These are phyloP conservation scores for Catharus ustulatus DNA, from an alignment of 2,797 vertebrate genomes.

Conservation along the genomic window DNA sequence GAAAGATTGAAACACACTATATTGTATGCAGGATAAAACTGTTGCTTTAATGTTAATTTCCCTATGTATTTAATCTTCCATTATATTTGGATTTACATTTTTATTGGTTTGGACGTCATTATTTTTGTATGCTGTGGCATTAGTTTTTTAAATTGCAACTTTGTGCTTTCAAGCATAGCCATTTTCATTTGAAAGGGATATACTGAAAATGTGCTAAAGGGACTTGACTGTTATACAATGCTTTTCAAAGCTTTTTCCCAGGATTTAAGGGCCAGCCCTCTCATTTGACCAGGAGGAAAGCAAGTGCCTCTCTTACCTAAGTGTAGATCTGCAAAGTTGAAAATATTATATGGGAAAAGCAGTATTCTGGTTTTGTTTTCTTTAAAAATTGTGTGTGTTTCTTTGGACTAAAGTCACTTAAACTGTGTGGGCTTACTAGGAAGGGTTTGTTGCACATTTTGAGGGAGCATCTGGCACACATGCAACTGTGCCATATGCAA, in stretches of 20 bases:
- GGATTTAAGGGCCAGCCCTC: constrained; percentile 6
- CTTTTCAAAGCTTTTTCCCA: constrained; percentile 27
- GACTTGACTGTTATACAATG: constrained; percentile 16
- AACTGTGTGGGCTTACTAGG: not conserved
- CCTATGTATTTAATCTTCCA: constrained; percentile 48
- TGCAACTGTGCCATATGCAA: constrained; percentile 26
- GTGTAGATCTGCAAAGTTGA: not conserved
- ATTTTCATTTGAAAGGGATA: constrained; percentile 68
- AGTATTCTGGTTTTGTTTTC: not conserved
- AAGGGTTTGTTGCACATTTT: not conserved
- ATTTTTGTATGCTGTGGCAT: constrained; percentile 45
- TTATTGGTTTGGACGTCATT: constrained; percentile 61
- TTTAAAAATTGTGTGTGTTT: not conserved
- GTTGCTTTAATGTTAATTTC: constrained; percentile 63
- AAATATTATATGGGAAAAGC: not conserved
- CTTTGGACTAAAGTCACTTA: not conserved
- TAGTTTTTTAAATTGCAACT: constrained; percentile 62
- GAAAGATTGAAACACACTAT: constrained; percentile 11
- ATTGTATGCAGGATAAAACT: constrained; percentile 34
- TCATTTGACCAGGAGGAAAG: constrained; percentile 4
- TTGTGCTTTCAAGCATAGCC: constrained; percentile 68
- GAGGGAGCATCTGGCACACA: not conserved
- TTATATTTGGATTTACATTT: constrained; percentile 76
- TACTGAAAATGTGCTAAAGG: constrained; percentile 14
- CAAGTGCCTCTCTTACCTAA: not conserved